Evolutionary conservation across 2,888 invertebrate species (phyloP), one percentile per base, ranked within the genome.

Genomic region (Scaptomyza flava): DNA sequence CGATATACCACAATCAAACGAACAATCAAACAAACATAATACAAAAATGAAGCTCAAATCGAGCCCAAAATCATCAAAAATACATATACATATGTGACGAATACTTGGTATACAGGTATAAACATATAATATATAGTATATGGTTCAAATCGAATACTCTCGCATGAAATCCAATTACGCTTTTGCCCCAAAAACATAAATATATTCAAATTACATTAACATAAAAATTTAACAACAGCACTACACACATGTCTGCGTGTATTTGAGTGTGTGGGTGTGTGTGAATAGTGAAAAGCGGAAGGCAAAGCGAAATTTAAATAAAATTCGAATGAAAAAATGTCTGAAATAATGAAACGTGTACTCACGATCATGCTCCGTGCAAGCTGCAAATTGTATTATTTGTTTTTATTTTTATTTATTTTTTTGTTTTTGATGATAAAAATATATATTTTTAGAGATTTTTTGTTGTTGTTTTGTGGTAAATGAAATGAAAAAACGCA

Each of bases 301-400:
- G 36, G 23, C 57, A 79, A 43, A 76, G 63, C 33, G 62, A 76
- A 80, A 72, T 72, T 67, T 64, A 85, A 77, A 76, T 57, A 54
- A 76, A 73, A 73, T 72, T 57, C 27, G 73, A 77, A 68, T 60
- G 46, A 66, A 81, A 74, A 67, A 50, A 41, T 17, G 17, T 72
- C 45, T 50, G 66, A 84, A 87, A 79, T 84, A 74, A 84, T 80
- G 85, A 89, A 90, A 91, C 90, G 89, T 91, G 91, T 96, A 96
- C 96, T 96, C 95, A 96, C 96, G 95, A 96, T 95, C 96, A 96
- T 96, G 96, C 96, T 96, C 95, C 96, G 95, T 95, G 96, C 96
- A 95, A 96, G 96, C 96, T 95, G 94, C 94, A 87, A 90, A 87
- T 74, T 84, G 59, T 77, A 68, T 77, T 73, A 63, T 68, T 86